Evolutionary conservation across 2,113 vertebrate genomes (phyloP).

Genomic region (Petromus typicus): DNA sequence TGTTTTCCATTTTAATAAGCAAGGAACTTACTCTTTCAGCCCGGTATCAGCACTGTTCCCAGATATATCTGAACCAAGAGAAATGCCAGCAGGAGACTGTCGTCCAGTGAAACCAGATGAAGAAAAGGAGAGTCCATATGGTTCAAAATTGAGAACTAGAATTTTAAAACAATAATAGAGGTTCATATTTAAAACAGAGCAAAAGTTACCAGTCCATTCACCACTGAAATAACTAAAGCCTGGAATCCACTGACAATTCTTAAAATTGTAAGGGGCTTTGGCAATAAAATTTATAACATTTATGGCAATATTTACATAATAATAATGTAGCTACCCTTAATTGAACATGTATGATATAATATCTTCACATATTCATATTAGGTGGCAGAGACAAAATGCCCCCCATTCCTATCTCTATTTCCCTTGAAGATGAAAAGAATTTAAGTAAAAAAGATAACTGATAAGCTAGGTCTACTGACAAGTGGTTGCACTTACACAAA

Average conservation of each 20-base stretch:
- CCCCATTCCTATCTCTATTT: constrained; percentile 11
- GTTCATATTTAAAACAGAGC: constrained; percentile 61
- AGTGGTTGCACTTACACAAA: constrained; percentile 39
- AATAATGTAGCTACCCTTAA: constrained; percentile 20
- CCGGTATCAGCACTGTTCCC: constrained; percentile 92
- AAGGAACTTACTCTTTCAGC: constrained; percentile 91
- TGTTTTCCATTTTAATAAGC: constrained; percentile 43
- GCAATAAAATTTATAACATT: constrained; percentile 8
- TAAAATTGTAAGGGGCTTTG: not conserved
- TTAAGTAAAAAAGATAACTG: constrained; percentile 51
- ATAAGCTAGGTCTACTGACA: constrained; percentile 2
- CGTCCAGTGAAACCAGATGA: constrained; percentile 91
- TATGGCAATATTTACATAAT: constrained; percentile 14
- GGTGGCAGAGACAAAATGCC: not conserved
- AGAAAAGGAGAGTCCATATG: constrained; percentile 93
- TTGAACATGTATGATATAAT: not conserved
- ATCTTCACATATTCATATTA: constrained; percentile 1
- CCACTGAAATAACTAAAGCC: constrained; percentile 22
- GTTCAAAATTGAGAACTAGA: constrained; percentile 95
- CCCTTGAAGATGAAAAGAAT: constrained; percentile 12
- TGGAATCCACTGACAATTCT: constrained; percentile 3
- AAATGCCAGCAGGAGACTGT: constrained; percentile 94
- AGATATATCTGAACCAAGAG: constrained; percentile 93
- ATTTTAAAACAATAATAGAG: constrained; percentile 78
- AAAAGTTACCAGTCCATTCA: not conserved